Conservation (phyloP, 2,113 vertebrate genomes). For the Clarias magur region DNA sequence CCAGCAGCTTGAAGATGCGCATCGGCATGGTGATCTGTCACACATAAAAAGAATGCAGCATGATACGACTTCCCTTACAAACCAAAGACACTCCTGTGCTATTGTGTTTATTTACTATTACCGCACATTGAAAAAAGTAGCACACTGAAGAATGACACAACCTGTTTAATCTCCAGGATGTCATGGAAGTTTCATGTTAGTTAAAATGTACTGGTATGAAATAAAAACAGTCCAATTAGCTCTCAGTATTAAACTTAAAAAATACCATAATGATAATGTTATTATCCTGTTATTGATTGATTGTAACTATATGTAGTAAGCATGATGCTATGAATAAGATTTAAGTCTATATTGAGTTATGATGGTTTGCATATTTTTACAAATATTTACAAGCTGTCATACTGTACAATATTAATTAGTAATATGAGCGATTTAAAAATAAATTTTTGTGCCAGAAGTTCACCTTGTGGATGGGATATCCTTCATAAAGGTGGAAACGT, state of each 20-base stretch:
- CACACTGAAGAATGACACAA: neutral
- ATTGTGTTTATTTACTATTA: neutral
- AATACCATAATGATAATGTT: neutral
- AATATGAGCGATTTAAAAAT: neutral
- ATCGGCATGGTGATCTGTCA: constrained; percentile 86
- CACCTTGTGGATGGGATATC: constrained; percentile 82
- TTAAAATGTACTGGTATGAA: neutral
- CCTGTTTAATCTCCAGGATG: neutral
- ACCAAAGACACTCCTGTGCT: neutral
- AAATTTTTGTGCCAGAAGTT: neutral
- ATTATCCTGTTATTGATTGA: neutral
- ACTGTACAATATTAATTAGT: neutral
- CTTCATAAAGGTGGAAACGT: constrained; percentile 89
- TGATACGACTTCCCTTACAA: neutral
- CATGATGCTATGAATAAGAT: neutral
- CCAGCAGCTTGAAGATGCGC: constrained; percentile 85
- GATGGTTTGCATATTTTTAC: neutral
- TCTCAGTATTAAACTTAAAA: neutral
- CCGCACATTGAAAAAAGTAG: neutral
- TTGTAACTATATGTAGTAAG: neutral
- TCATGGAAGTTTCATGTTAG: neutral
- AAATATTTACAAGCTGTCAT: neutral
- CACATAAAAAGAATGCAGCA: neutral
- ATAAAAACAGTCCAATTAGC: neutral
- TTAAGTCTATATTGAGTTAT: neutral